These are phyloP conservation scores for Rachycentron canadum DNA, from an alignment of 2,797 vertebrate genomes.

Conservation along the genomic window DNA sequence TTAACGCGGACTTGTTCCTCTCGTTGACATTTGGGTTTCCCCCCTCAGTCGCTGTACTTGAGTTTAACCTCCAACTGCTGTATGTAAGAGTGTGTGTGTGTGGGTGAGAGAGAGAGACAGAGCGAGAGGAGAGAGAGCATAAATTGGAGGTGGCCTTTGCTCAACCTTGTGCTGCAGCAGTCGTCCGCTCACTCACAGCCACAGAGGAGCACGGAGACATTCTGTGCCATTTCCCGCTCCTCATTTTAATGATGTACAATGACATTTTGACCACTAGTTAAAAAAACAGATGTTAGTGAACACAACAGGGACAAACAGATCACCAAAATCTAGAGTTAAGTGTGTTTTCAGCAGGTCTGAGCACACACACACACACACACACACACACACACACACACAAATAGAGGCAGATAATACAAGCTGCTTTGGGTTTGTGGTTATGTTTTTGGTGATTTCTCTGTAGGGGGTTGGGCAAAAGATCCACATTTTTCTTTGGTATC, in stretches of 20 bases:
- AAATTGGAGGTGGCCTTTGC: constrained; percentile 39
- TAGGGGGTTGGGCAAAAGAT: neutral
- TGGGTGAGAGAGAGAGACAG: neutral
- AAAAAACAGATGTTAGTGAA: constrained; percentile 13
- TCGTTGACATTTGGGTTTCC: constrained; percentile 62
- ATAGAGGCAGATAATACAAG: too few species aligned
- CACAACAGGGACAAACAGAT: constrained; percentile 31
- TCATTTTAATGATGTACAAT: constrained; percentile 46
- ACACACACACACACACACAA: too few species aligned
- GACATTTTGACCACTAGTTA: constrained; percentile 26
- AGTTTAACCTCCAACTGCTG: constrained; percentile 35
- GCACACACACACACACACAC: too few species aligned
- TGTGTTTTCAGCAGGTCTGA: constrained; percentile 13
- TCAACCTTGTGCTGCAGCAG: constrained; percentile 37
- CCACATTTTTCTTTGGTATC: constrained; percentile 3
- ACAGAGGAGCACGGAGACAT: constrained; percentile 29
- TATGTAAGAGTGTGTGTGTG: neutral
- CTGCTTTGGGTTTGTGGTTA: neutral
- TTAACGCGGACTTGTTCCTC: constrained; percentile 48
- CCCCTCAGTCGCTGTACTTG: constrained; percentile 30
- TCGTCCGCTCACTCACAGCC: constrained; percentile 20
- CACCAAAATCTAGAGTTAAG: constrained; percentile 11
- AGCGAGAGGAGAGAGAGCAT: constrained; percentile 24
- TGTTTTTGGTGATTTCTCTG: constrained; percentile 30
- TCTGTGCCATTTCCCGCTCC: constrained; percentile 26